Evolutionary conservation across 1,140 invertebrate species (phyloP), one percentile per base, ranked within the genome.

Genomic region (Euwallacea similis): DNA sequence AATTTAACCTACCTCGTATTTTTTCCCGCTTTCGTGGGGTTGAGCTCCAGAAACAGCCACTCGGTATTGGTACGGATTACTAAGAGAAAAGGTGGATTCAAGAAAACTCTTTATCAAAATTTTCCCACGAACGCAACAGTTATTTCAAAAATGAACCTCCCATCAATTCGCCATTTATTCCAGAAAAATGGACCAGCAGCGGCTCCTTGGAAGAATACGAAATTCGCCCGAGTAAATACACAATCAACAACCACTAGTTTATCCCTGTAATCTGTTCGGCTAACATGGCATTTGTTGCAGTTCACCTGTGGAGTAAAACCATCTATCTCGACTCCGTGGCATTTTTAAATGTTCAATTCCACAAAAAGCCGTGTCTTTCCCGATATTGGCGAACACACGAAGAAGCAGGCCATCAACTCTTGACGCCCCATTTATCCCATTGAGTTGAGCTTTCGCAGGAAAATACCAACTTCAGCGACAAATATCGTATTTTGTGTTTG

Each of bases 381-480:
- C 9, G 46, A 50, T 50, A 50, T 50, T 50, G 46, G 46, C 9
- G 46, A 50, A 13, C 13, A 13, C 13, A 50, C 21, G 13, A 50
- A 13, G 13, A 50, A 50, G 46, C 13, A 50, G 9, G 13, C 46
- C 9, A 50, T 50, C 46, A 50, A 50, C 46, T 50, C 46, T 50
- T 50, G 46, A 50, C 46, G 46, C 46, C 9, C 46, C 46, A 50
- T 50, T 50, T 50, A 50, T 50, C 13, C 46, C 46, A 50, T 33
- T 13, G 13, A 10, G 9, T 13, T 11, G 13, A 50, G 13, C 46
- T 50, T 50, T 10, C 9, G 46, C 13, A 50, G 46, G 46, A 13
- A 50, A 50, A 50, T 50, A 50, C 46, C 46, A 50, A 50, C 46
- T 50, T 6, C 9, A 50, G 46, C 46, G 46, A 50, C 46, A 50